Evolutionary conservation across 2,113 vertebrate species (phyloP).

Genomic region (Bubo bubo): DNA sequence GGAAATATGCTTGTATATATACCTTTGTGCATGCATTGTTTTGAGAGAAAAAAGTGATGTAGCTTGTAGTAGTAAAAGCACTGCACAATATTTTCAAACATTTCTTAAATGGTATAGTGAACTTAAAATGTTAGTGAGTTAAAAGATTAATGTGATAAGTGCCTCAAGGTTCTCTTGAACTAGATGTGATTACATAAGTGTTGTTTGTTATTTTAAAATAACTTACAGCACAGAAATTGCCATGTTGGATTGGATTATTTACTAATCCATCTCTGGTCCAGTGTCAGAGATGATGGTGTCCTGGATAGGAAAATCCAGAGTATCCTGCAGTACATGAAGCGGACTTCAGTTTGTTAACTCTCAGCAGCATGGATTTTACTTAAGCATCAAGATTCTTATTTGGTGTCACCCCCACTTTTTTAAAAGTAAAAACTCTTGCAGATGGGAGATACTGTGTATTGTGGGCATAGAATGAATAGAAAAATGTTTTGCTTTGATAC

Average conservation of each 20-base stretch:
- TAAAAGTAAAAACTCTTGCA: not conserved
- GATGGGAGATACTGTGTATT: not conserved
- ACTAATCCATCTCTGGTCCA: not conserved
- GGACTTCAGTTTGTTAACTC: not conserved
- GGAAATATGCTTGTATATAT: not conserved
- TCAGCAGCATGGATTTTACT: not conserved
- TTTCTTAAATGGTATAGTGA: constrained; percentile 20
- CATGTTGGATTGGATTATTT: not conserved
- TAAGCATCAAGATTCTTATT: not conserved
- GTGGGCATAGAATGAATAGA: not conserved
- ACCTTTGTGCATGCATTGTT: not conserved
- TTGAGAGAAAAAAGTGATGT: not conserved
- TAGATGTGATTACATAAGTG: not conserved
- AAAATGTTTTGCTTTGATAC: not conserved
- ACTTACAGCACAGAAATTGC: not conserved
- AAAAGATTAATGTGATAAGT: constrained; percentile 36
- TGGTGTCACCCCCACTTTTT: not conserved
- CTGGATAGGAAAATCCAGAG: not conserved
- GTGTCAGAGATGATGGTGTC: not conserved
- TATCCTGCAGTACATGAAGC: not conserved
- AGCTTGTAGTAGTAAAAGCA: not conserved
- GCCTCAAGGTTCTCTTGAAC: constrained; percentile 9
- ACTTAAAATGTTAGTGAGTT: constrained; percentile 31
- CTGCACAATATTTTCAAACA: not conserved
- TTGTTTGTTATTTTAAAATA: constrained; percentile 30